Base-by-base conservation (phyloP, 2,113 vertebrate genomes). In the Felis chaus region DNA sequence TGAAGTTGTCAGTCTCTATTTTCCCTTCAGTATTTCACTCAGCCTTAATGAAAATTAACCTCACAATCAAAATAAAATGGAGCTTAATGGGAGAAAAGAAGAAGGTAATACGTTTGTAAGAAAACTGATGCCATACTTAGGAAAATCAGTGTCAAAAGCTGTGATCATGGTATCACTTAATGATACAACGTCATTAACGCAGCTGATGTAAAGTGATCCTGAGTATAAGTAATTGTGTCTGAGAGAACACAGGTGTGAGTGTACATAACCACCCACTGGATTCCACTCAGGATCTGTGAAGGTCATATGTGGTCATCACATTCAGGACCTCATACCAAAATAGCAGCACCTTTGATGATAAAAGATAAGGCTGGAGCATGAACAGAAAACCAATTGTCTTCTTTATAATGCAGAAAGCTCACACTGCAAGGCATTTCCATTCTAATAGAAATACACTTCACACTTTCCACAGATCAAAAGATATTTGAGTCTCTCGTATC, bases 1-100 rank as follows among this genome's bases (percentile, higher is more conserved):
- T 96, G 79, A 96, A 95, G 55, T 96, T 98, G 96, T 97, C 98
- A 97, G 45, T 93, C 92, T 96, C 71, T 97, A 85, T 96, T 96
- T 96, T 96, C 94, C 92, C 79, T 85, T 71, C 80, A 83, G 39
- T 93, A 41, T 50, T 91, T 94, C 91, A 73, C 21, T 97, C 63
- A 95, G 89, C 57, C 69, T 97, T 97, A 92, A 13, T 14, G 63
- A 93, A 41, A 98, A 98, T 97, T 92, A 95, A 97, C 95, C 97
- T 97, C 78, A 85, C 80, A 94, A 55, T 97, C 97, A 98, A 97
- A 97, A 95, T 18, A 97, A 83, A 85, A 97, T 95, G 98, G 97
- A 89, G 71, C 18, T 76, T 97, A 85, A 86, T 63, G 85, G 71
- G 61, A 96, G 96, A 41, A 97, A 97, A 93, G 4, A 92, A 63